Evolutionary conservation across 2,113 vertebrate genomes (phyloP).

Genomic region (Ramphastos sulfuratus): DNA sequence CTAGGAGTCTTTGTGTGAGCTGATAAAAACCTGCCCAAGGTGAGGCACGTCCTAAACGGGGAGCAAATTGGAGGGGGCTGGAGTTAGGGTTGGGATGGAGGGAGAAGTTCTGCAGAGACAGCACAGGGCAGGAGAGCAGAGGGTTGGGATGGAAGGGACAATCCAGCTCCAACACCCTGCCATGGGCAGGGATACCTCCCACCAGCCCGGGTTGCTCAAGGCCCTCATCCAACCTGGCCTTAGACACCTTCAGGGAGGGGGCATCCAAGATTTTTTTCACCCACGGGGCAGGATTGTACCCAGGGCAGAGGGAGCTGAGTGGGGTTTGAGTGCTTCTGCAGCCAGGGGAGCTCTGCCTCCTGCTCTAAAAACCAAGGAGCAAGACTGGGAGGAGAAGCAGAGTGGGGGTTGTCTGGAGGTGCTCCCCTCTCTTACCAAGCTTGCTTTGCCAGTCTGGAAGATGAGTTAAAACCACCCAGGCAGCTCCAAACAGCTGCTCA

Average conservation of each 20-base stretch:
- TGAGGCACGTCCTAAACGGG: fast-evolving
- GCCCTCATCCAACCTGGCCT: too few relatives aligned
- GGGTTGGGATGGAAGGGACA: too few relatives aligned
- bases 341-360: not conserved
- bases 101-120: not conserved
- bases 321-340: not conserved
- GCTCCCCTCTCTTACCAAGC: not conserved
- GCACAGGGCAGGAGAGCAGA: not conserved
- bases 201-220: too few relatives aligned
- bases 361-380: fast-evolving
- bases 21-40: not conserved
- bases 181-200: too few relatives aligned
- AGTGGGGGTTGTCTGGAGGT: not conserved
- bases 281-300: not conserved
- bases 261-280: not conserved
- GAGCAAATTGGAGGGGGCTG: not conserved
- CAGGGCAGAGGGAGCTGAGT: not conserved
- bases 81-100: not conserved
- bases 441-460: not conserved
- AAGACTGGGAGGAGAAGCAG: not conserved
- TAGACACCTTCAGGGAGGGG: too few relatives aligned
- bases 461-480: not conserved
- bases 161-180: too few relatives aligned
- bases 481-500: not conserved
- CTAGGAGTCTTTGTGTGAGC: too few relatives aligned